Evolutionary conservation across 2,888 invertebrate species (phyloP).

Genomic region (Pheosia tremula): DNA sequence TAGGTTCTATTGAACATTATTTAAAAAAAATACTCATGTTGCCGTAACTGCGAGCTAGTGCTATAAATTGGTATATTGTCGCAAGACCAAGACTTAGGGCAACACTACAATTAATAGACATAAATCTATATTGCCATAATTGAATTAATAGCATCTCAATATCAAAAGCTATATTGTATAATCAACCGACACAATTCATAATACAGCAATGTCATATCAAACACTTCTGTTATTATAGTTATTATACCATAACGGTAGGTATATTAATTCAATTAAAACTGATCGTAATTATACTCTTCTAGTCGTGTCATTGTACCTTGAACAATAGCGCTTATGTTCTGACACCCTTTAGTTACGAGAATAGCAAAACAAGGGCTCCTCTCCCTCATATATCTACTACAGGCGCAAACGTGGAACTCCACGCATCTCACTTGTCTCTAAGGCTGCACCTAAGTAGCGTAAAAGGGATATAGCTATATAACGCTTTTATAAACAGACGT

Average conservation of each 20-base stretch:
- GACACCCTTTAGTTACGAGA: constrained; percentile 1
- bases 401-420: not conserved
- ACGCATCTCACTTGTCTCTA: too few relatives aligned
- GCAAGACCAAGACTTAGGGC: too few relatives aligned
- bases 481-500: not conserved
- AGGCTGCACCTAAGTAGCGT: too few relatives aligned
- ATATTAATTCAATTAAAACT: constrained; percentile 1
- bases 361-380: not conserved
- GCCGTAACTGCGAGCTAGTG: too few relatives aligned
- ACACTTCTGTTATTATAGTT: too few relatives aligned
- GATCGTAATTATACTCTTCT: constrained; percentile 4
- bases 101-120: too few relatives aligned
- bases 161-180: not conserved
- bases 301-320: not conserved
- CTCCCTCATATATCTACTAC: not conserved
- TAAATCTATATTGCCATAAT: too few relatives aligned
- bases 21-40: too few relatives aligned
- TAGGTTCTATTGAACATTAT: too few relatives aligned
- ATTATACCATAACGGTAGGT: too few relatives aligned
- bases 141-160: not conserved
- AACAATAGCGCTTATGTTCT: not conserved
- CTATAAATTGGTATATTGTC: too few relatives aligned
- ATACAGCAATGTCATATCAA: not conserved
- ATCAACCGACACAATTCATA: not conserved
- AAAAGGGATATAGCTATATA: not conserved